Base-by-base conservation (phyloP, 2,888 invertebrate genomes). In the Abscondita cerata region DNA sequence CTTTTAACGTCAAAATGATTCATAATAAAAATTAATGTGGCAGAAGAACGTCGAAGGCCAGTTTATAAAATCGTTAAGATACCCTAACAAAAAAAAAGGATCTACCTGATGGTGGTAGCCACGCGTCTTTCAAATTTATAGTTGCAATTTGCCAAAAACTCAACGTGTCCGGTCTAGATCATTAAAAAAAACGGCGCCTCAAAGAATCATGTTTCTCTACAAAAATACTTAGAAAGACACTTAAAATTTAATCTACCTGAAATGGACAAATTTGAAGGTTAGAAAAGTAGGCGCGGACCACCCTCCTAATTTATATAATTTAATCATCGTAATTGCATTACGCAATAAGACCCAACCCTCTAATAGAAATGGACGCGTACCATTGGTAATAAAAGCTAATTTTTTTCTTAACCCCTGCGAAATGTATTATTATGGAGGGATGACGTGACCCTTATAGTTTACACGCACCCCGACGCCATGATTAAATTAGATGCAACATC, bases 211-310 rank as follows among this genome's bases (percentile, higher is more conserved):
- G 13, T 66, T 65, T 70, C 53, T 75, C 73, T 73, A 73, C 71
- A 68, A 73, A 73, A 68, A 74, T 76, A 76, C 76, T 68, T 69
- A 74, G 76, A 76, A 76, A 76, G 70, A 76, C 76, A 76, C 75
- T 76, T 75, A 74, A 71, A 73, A 71, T 73, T 76, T 75, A 76
- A 76, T 76, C 75, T 76, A 75, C 73, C 75, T 74, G 68, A 33
- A 18, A 33, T 16, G 51, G 34, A 18, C 36, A 36, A 33, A 34
- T 15, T 25, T 48, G 13, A 19, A 33, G 8, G 5, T 19, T 13
- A 34, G 19, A 40, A 15, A 16, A 4, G n/a, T 40, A 34, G 31
- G 56, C 41, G 51, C 36, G 46, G 58, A n/a, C 38, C 52, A 15
- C 52, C 58, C 34, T 48, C 13, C 6, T 50, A 50, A 50, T 57